Base-by-base conservation (phyloP, 2,113 vertebrate genomes). In the Aptenodytes patagonicus region DNA sequence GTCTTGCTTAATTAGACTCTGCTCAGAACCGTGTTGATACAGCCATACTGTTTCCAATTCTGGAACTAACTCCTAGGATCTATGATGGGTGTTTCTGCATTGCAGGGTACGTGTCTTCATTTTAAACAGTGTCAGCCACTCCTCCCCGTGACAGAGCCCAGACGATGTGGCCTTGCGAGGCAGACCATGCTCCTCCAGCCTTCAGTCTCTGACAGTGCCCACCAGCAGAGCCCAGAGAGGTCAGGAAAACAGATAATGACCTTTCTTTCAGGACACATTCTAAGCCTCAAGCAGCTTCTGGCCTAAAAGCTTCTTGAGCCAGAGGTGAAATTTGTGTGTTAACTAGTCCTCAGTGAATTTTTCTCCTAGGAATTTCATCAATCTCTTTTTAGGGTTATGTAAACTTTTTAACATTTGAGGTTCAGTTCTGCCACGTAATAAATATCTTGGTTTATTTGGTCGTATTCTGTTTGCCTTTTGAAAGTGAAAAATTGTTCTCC, bases 21-120 rank as follows among this genome's bases (percentile, higher is more conserved):
- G 7, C 34, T 77, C 49, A 57, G 44, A 81, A 47, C 24, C 0
- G 0, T 25, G 5, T 22, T 36, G 54, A 21, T 22, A 42, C 8
- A 76, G 22, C 17, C 38, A 24, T 22, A 22, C 7, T 36, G 1
- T 14, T 85, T 32, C 28, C 22, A 54, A 3, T 76, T 75, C 70
- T 36, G 58, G 19, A 68, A 5, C 8, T 26, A 36, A 17, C 7
- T 49, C 6, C 8, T 18, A 19, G 14, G 32, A 11, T 26, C 54
- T 21, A 1, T 17, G 40, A 17, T 14, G 5, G 17, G 3, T 11
- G 7, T 68, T 88, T 54, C 47, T 91, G 47, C 16, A 7, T 15
- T 44, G 28, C 18, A 47, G 62, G 40, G 11, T 29, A 24, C 0
- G 0, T 42, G 4, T 13, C 13, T 66, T 58, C 22, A 2, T 57